A percentile compares a stretch with the other conserved stretches of the same genome.
Conservation (phyloP, 2,888 invertebrate genomes). For the Metellina segmentata region DNA sequence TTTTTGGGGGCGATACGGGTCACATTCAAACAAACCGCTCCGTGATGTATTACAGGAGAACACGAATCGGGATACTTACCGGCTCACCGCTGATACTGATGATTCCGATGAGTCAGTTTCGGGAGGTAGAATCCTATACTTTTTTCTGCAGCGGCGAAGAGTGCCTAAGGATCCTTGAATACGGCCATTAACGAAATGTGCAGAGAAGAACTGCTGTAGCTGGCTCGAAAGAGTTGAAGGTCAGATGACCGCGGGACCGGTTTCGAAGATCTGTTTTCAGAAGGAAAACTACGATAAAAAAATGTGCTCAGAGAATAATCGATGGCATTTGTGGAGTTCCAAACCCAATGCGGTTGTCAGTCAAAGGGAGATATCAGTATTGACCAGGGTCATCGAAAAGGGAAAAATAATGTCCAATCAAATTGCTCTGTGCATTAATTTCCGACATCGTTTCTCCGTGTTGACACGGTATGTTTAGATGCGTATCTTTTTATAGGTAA, state of each 20-base stretch:
- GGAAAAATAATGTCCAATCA: no score
- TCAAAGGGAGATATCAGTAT: neutral
- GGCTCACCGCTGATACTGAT: constrained; percentile 26
- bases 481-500: no score
- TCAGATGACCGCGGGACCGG: constrained; percentile 68
- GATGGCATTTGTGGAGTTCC: constrained; percentile 1
- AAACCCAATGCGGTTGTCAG: constrained; percentile 4
- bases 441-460: no score
- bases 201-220: neutral
- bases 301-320: constrained; percentile 3
- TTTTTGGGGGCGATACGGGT: no score
- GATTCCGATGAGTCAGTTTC: neutral
- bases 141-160: constrained; percentile 32
- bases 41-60: no score
- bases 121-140: neutral
- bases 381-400: neutral
- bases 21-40: no score
- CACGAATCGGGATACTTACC: neutral
- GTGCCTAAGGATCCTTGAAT: constrained; percentile 39
- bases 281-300: constrained; percentile 1
- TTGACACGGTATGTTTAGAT: no score
- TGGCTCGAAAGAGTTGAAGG: constrained; percentile 49
- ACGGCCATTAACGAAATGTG: constrained; percentile 50
- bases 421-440: no score
- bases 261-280: constrained; percentile 5